Conservation (phyloP, 2,113 vertebrate species). For the Micromys minutus region DNA sequence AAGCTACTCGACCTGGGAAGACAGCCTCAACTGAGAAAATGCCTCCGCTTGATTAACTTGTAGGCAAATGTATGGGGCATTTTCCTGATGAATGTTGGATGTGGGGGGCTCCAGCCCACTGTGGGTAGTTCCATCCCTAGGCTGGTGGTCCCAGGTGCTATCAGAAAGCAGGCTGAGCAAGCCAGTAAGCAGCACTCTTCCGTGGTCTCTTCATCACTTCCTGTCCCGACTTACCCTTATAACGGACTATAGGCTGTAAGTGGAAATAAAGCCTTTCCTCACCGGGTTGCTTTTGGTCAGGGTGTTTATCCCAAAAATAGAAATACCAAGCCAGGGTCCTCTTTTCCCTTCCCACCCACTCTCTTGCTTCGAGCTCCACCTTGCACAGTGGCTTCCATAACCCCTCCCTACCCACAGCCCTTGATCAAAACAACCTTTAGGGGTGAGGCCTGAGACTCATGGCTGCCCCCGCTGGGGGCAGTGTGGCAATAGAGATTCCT, state of each 20-base stretch:
- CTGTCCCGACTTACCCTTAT: not conserved
- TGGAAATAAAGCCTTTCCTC: not conserved
- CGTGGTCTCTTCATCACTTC: not conserved
- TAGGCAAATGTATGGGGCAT: not conserved
- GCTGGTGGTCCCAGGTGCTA: not conserved
- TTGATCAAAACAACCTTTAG: not conserved
- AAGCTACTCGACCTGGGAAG: not conserved
- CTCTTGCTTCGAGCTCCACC: not conserved
- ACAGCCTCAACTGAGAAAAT: not conserved
- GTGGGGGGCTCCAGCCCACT: not conserved
- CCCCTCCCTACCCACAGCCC: not conserved
- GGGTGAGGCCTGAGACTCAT: not conserved
- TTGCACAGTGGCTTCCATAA: too few relatives aligned
- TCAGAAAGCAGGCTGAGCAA: not conserved
- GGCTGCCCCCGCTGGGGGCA: not conserved
- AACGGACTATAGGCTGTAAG: too few relatives aligned
- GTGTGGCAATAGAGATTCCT: not conserved
- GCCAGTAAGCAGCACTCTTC: not conserved
- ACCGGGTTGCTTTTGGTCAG: not conserved
- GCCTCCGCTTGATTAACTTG: not conserved
- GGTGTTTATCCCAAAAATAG: not conserved
- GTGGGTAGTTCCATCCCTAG: not conserved
- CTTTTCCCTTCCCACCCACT: not conserved
- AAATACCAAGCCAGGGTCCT: not conserved
- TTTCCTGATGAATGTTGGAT: not conserved